Evolutionary conservation across 2,797 vertebrate genomes (phyloP).

Genomic region (Cichlasoma orientale): DNA sequence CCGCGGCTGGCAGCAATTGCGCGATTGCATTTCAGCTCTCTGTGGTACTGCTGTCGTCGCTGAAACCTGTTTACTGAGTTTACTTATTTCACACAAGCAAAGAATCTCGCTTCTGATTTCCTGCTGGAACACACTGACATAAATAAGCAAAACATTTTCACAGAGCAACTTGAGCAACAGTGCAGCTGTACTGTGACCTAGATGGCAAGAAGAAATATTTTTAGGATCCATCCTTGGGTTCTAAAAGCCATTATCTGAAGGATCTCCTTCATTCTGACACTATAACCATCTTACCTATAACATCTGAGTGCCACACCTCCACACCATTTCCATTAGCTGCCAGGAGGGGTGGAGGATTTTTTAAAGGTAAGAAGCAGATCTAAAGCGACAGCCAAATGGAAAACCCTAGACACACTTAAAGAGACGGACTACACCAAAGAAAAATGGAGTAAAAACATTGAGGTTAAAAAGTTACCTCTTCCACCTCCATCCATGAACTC

Average conservation of each 20-base stretch:
- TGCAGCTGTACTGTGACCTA: background rate
- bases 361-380: slow-evolving; percentile 41
- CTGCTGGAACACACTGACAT: background rate
- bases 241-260: slow-evolving; percentile 20
- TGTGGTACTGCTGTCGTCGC: background rate
- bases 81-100: slow-evolving; percentile 16
- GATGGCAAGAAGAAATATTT: background rate
- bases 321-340: slow-evolving; percentile 36
- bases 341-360: slow-evolving; percentile 31
- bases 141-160: background rate
- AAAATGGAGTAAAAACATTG: slow-evolving; percentile 15
- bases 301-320: slow-evolving; percentile 39
- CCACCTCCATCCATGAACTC: background rate
- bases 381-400: slow-evolving; percentile 60
- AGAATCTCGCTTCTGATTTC: background rate
- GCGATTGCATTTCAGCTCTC: slow-evolving; percentile 35
- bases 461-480: background rate
- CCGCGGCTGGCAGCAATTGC: slow-evolving; percentile 61
- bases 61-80: background rate
- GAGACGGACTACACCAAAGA: slow-evolving; percentile 3
- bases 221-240: background rate
- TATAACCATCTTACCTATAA: background rate
- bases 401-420: slow-evolving; percentile 54
- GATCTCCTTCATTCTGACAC: slow-evolving; percentile 19
- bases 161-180: background rate